Percentiles rank a stretch among this genome's conserved stretches.
Conservation (phyloP, 2,888 invertebrate species). For the Temnothorax rugatulus region DNA sequence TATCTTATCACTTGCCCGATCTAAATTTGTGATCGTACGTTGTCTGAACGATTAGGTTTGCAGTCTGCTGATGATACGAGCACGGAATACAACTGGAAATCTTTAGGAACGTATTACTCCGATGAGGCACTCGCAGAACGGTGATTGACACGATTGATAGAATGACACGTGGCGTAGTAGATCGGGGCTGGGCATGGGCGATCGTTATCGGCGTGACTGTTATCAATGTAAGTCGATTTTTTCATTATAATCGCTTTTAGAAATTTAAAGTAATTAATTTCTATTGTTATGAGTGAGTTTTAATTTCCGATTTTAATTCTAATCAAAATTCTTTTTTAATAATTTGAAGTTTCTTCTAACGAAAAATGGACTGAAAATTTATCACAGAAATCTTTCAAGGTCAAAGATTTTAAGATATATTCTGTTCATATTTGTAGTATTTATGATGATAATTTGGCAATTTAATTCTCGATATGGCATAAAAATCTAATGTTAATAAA, state of each 20-base stretch:
- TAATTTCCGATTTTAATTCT: no score
- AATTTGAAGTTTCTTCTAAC: background rate
- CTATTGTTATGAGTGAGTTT: no score
- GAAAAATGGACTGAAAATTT: background rate
- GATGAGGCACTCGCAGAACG: background rate
- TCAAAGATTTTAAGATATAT: background rate
- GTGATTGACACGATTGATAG: slow-evolving; percentile 39
- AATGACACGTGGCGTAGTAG: slow-evolving; percentile 75
- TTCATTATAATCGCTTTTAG: background rate
- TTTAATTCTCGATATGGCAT: background rate
- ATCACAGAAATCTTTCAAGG: background rate
- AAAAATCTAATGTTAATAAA: background rate
- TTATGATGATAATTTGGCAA: background rate
- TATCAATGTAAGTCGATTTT: slow-evolving; percentile 69
- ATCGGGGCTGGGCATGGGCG: slow-evolving; percentile 87
- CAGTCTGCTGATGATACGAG: slow-evolving; percentile 59
- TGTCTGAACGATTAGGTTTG: slow-evolving; percentile 41
- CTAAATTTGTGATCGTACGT: slow-evolving; percentile 42
- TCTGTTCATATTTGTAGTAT: background rate
- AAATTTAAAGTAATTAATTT: background rate
- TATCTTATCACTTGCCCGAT: slow-evolving; percentile 71
- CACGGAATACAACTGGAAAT: slow-evolving; percentile 39
- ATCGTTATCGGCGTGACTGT: slow-evolving; percentile 85
- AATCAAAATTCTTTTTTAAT: background rate
- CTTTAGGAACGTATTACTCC: background rate